These are phyloP conservation scores for Sebastes alutus DNA, from an alignment of 2,797 vertebrate genomes.

Conservation along the genomic window DNA sequence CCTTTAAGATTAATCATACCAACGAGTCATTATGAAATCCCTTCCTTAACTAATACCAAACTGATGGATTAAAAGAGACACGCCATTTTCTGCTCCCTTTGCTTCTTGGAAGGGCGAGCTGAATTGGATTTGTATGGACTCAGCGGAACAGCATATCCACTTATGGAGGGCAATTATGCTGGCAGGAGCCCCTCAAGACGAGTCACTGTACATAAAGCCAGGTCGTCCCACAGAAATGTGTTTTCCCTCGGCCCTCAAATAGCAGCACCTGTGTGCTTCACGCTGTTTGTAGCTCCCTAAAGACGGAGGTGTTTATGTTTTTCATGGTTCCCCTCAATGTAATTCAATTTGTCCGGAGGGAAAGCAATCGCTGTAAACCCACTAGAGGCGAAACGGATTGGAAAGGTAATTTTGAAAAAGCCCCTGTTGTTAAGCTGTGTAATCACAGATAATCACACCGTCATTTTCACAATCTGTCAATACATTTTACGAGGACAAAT, in stretches of 20 bases:
- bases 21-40: constrained; percentile 37
- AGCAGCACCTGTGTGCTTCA: constrained; percentile 31
- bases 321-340: constrained; percentile 16
- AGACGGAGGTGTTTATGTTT: constrained; percentile 41
- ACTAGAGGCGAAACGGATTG: constrained; percentile 25
- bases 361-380: constrained; percentile 17
- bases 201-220: constrained; percentile 53
- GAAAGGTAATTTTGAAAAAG: constrained; percentile 28
- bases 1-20: constrained; percentile 43
- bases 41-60: constrained; percentile 34
- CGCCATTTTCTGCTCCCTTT: constrained; percentile 71
- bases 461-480: constrained; percentile 20
- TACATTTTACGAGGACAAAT: not conserved
- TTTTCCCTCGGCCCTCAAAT: constrained; percentile 11
- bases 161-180: constrained; percentile 71
- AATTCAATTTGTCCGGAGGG: constrained; percentile 47
- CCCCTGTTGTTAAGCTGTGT: constrained; percentile 13
- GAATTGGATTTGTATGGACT: constrained; percentile 77
- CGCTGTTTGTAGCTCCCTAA: constrained; percentile 5
- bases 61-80: constrained; percentile 76
- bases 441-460: constrained; percentile 28
- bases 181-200: constrained; percentile 55
- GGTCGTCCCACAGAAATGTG: constrained; percentile 17
- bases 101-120: constrained; percentile 53
- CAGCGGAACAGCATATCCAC: constrained; percentile 68